Evolutionary conservation across 2,888 invertebrate genomes (phyloP).

Genomic region (Magallana nippona): DNA sequence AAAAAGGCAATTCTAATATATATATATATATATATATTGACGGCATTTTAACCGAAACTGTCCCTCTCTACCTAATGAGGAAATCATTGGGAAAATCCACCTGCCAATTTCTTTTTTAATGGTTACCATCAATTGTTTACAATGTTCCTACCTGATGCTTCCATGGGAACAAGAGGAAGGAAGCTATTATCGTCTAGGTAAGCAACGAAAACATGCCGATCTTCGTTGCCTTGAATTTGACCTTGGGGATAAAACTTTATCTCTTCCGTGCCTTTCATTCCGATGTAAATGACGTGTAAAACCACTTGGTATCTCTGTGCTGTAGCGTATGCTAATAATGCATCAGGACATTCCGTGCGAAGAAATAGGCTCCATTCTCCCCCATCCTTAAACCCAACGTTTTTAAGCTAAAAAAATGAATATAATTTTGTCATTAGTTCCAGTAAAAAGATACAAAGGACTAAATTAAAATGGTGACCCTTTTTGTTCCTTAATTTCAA

Average conservation of each 20-base stretch:
- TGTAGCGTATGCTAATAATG: not conserved
- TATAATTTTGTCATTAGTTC: not conserved
- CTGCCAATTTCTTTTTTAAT: too few relatives aligned
- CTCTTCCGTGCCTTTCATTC: not conserved
- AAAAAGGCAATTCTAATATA: too few relatives aligned
- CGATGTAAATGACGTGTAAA: not conserved
- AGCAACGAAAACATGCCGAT: not conserved
- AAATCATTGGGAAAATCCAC: too few relatives aligned
- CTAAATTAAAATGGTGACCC: too few relatives aligned
- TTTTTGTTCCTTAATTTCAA: too few relatives aligned
- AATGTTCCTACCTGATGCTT: not conserved
- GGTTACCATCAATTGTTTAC: too few relatives aligned
- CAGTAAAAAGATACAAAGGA: too few relatives aligned
- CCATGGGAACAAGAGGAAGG: not conserved
- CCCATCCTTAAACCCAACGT: not conserved
- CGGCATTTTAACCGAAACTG: too few relatives aligned
- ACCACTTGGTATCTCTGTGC: not conserved
- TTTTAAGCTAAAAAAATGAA: not conserved
- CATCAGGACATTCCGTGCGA: constrained; percentile 3
- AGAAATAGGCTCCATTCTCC: constrained; percentile 16
- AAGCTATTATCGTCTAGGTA: not conserved
- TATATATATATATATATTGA: too few relatives aligned
- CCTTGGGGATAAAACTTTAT: not conserved
- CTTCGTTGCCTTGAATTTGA: not conserved
- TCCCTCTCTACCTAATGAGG: too few relatives aligned